Conservation (phyloP, 1,140 invertebrate species). For the Pectinophora gossypiella region DNA sequence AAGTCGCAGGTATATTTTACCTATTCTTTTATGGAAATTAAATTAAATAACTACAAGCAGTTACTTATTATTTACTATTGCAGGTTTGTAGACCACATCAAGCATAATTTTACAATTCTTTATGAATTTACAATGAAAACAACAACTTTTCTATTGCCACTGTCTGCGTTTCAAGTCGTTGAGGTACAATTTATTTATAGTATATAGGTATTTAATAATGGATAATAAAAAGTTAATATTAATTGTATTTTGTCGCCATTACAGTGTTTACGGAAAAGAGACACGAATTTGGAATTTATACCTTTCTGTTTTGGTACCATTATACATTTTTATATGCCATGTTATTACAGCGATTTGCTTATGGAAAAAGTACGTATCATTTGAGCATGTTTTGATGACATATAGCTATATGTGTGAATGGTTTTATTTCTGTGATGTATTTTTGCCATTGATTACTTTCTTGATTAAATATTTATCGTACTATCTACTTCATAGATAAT, state of each 20-base stretch:
- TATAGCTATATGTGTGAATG: too few species aligned
- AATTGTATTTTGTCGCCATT: too few species aligned
- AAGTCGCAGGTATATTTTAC: background rate
- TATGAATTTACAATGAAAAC: slow-evolving; percentile 44
- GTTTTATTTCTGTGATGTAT: too few species aligned
- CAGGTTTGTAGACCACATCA: slow-evolving; percentile 27
- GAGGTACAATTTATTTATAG: too few species aligned
- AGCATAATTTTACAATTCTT: slow-evolving; percentile 28
- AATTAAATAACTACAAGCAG: too few species aligned
- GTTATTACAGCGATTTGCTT: slow-evolving; percentile 44
- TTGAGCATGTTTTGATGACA: too few species aligned
- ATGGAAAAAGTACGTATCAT: slow-evolving; percentile 37
- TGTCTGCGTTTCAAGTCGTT: slow-evolving; percentile 36
- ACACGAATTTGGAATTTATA: slow-evolving; percentile 35
- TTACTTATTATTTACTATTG: slow-evolving; percentile 4
- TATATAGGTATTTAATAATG: too few species aligned
- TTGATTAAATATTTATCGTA: too few species aligned
- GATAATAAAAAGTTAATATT: too few species aligned
- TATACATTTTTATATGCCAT: slow-evolving; percentile 36
- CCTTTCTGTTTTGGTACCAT: slow-evolving; percentile 31
- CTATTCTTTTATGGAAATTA: background rate
- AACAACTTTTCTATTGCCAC: slow-evolving; percentile 32
- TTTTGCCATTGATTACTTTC: too few species aligned
- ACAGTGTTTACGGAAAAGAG: slow-evolving; percentile 26
- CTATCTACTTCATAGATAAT: too few species aligned